Conservation (phyloP, 2,113 vertebrate genomes). For the Grammomys dolichurus region DNA sequence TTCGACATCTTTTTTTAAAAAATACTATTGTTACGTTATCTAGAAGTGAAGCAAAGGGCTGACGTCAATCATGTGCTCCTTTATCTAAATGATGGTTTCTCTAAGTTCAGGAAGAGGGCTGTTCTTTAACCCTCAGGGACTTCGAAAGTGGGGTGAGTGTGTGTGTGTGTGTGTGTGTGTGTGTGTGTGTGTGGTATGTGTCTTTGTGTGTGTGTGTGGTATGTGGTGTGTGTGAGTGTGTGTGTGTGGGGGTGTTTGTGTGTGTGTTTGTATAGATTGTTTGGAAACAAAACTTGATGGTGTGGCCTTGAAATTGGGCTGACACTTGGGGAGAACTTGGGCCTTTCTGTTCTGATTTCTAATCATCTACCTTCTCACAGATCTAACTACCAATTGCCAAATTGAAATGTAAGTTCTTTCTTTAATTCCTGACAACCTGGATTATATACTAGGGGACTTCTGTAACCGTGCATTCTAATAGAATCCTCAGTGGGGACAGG, state of each 20-base stretch:
- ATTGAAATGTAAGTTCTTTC: not conserved
- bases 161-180: too few species aligned
- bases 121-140: not conserved
- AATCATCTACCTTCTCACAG: too few species aligned
- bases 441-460: not conserved
- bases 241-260: too few species aligned
- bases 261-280: not conserved
- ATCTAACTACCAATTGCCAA: not conserved
- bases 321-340: not conserved
- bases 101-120: not conserved
- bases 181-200: too few species aligned
- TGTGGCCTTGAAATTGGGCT: not conserved
- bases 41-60: not conserved
- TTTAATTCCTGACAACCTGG: not conserved
- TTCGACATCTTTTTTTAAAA: not conserved
- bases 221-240: not conserved
- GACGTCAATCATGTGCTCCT: not conserved
- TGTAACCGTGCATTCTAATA: not conserved
- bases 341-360: not conserved
- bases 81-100: not conserved
- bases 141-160: not conserved
- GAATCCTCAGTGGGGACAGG: not conserved
- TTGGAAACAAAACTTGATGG: not conserved
- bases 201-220: too few species aligned
- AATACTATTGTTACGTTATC: not conserved